A percentile compares a stretch with the other conserved stretches of the same genome.
Evolutionary conservation across 2,113 vertebrate species (phyloP).

Genomic region (Prietella phreatophila): DNA sequence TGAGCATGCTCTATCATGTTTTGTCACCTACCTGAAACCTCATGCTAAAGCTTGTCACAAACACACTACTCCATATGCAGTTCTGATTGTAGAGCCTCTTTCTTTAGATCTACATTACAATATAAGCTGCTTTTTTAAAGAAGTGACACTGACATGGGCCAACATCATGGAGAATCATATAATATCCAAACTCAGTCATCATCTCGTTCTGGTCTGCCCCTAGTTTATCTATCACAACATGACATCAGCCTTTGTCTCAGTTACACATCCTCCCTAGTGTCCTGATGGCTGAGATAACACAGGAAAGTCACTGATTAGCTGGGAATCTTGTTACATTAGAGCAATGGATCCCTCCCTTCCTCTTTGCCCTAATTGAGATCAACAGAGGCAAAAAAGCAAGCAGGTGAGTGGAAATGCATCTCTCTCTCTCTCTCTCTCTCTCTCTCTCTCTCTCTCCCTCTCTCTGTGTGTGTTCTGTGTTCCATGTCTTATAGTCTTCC

Average conservation of each 20-base stretch:
- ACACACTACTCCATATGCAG: constrained; percentile 39
- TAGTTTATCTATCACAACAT: constrained; percentile 68
- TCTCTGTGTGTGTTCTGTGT: background rate
- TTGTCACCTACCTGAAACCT: constrained; percentile 49
- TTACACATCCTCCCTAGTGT: constrained; percentile 76
- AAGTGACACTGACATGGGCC: background rate
- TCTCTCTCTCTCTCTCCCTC: constrained; percentile 15
- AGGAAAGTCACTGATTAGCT: constrained; percentile 79
- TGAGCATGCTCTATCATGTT: constrained; percentile 48
- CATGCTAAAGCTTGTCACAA: constrained; percentile 9
- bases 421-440: constrained; percentile 24
- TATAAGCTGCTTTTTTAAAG: background rate
- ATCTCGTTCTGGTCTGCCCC: constrained; percentile 36
- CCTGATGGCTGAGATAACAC: constrained; percentile 75
- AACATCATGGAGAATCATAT: constrained; percentile 7
- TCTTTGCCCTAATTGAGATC: constrained; percentile 53
- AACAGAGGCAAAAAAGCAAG: constrained; percentile 48
- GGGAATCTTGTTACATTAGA: constrained; percentile 77
- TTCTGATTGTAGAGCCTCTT: constrained; percentile 33
- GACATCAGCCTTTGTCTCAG: constrained; percentile 77
- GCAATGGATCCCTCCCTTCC: constrained; percentile 67
- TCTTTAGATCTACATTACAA: constrained; percentile 24
- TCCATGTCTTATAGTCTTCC: background rate
- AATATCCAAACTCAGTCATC: constrained; percentile 27
- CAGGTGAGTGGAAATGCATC: constrained; percentile 42